Evolutionary conservation across 2,888 invertebrate species (phyloP), one percentile per base, ranked within the genome.

Genomic region (Himalopsyche kuldschensis): DNA sequence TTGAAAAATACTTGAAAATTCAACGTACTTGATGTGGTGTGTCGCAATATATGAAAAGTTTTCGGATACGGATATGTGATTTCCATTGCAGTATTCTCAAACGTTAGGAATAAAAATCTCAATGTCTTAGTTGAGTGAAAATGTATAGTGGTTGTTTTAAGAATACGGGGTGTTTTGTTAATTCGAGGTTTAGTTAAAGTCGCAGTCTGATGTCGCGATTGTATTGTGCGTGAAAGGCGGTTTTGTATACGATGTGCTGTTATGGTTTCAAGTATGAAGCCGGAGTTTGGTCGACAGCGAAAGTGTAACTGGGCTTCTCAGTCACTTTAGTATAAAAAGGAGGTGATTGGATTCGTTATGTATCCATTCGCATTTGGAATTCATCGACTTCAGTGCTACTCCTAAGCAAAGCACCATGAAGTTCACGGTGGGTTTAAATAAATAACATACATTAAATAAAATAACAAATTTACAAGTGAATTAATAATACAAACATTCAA

Each of bases 281-380:
- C n/a, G 27, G 69, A 27, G 69, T 30, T 69, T 27, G 69, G 24
- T 69, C n/a, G 69, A 24, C 90, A 91, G 92, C 92, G 92, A 92
- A 92, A 92, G 92, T 92, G 89, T 91, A 90, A 88, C 90, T 79
- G 89, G 90, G 89, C 91, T 91, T 91, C 91, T 91, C 83, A 82
- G 78, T 82, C 75, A 75, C 46, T 84, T 84, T 76, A 89, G 89
- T 90, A 85, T 86, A 86, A 91, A 92, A 92, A 91, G 91, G 89
- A 91, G 90, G 89, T 88, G 90, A 89, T 87, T 88, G 88, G 87
- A 87, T 89, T 88, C 88, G 89, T 87, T 90, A 90, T 90, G 90
- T 91, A 92, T 92, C 84, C 92, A 92, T 90, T 92, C 92, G 90
- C 91, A 91, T 91, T 91, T 91, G 92, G 90, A 91, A 90, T 89